Conservation (phyloP, 1,140 invertebrate species). For the Chlorops oryzae region DNA sequence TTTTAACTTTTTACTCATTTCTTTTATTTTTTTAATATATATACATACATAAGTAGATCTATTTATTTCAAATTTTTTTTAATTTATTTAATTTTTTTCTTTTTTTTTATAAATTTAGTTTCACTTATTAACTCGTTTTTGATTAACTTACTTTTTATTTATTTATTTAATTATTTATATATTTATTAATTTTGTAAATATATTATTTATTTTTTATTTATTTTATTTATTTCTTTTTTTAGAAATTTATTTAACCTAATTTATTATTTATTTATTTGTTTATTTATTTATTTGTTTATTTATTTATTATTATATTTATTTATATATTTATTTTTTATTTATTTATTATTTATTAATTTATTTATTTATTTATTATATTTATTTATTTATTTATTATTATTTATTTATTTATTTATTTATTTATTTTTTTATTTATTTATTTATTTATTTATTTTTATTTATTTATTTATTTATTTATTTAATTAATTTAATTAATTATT, state of each 20-base stretch:
- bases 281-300: no score
- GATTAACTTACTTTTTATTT: not conserved
- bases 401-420: not conserved
- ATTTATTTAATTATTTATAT: not conserved
- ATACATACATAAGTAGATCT: not conserved
- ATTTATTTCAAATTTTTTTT: not conserved
- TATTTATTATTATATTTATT: not conserved
- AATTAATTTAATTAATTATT: not conserved
- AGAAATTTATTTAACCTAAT: not conserved
- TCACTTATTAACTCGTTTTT: not conserved
- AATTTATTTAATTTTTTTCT: not conserved
- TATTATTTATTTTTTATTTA: not conserved
- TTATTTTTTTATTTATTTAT: no score
- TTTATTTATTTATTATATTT: not conserved
- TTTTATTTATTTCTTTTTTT: no score
- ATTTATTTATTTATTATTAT: not conserved
- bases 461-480: no score
- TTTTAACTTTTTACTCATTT: no score
- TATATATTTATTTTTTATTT: not conserved
- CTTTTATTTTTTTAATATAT: no score
- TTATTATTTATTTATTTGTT: not conserved
- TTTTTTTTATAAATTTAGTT: conserved; percentile 5
- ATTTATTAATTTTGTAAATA: not conserved
- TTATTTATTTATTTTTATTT: no score
- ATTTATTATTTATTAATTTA: not conserved